Base-by-base conservation (phyloP, 2,113 vertebrate species). In the Coreoperca whiteheadi region DNA sequence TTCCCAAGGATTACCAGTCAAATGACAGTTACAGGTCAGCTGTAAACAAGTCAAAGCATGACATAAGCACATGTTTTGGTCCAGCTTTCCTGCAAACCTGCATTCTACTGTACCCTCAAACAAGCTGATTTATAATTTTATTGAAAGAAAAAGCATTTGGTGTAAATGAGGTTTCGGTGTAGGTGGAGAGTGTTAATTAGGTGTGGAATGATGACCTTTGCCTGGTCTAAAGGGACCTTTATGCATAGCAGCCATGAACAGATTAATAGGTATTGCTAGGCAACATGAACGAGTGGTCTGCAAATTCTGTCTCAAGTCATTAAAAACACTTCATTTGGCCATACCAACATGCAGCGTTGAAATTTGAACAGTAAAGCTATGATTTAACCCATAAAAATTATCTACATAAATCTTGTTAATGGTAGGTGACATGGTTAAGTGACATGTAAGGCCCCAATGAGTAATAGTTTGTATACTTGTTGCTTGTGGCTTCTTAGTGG, bases 1-100 rank as follows among this genome's bases (percentile, higher is more conserved):
- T 88, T 91, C 87, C 86, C 83, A 81, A 84, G 81, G 86, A 91
- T 92, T 91, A 93, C 85, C 88, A 87, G 83, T 87, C 74, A 85
- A 78, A 82, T 82, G 86, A 92, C 87, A 86, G 90, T 83, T 93
- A 82, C 86, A 91, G 90, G 89, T 90, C 92, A 91, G 81, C 53
- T 81, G 88, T 88, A 93, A 93, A 91, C 90, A 91, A 87, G 89
- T 92, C 90, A 90, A 94, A 91, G 88, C 90, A 89, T 89, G 92
- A 93, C 87, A 85, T 87, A 90, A 91, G 89, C 77, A 82, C 78
- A 80, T 72, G 77, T 90, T 90, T 87, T 67, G 73, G 69, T 69
- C 68, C 43, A 8, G 66, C 67, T 78, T 81, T 53, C 32, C 48
- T 72, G 60, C 72, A 84, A 51, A 81, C 34, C 39, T 85, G 63